Base-by-base conservation (phyloP, 2,888 invertebrate species). In the Drosophila neonasuta region DNA sequence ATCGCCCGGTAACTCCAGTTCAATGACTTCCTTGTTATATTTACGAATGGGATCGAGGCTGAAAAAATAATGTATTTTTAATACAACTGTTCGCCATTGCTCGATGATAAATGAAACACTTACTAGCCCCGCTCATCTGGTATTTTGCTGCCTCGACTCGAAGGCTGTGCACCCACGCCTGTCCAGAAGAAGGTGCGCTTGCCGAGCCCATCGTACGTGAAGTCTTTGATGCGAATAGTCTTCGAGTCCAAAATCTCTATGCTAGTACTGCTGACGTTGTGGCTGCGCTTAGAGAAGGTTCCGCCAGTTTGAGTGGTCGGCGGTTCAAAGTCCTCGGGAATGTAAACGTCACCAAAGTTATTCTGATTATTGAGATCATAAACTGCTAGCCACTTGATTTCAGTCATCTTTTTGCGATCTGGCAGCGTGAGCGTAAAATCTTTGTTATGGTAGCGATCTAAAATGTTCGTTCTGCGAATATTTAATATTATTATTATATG, bases 111-210 rank as follows among this genome's bases (percentile, higher is more conserved):
- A 42, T 48, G 11, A 7, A 48, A 42, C 8, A 94, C 96, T 95
- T 91, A 97, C 97, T 97, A 97, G 92, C 97, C 97, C 83, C 95
- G 93, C 91, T 97, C 97, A 90, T 97, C 97, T 0, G 97, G 97
- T 70, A 97, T 94, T 91, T 95, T 95, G 76, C 91, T 92, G 1
- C 97, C 97, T 81, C 95, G 94, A 46, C 95, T 93, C 10, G 95
- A 95, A 0, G 97, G 97, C 88, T 97, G 96, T 24, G 97, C 95
- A 0, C 97, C 97, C 62, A 95, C 94, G 9, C 97, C 97, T 1
- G 95, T 94, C 96, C 96, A 97, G 91, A 97, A 97, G 90, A 95
- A 96, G 0, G 96, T 94, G 75, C 95, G 94, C 74, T 93, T 93
- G 0, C 95, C 96, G 68, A 91, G 91, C 6, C 96, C 96, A 90